These are phyloP conservation scores for Ephestia elutella DNA, from an alignment of 1,140 invertebrate genomes.

Conservation along the genomic window DNA sequence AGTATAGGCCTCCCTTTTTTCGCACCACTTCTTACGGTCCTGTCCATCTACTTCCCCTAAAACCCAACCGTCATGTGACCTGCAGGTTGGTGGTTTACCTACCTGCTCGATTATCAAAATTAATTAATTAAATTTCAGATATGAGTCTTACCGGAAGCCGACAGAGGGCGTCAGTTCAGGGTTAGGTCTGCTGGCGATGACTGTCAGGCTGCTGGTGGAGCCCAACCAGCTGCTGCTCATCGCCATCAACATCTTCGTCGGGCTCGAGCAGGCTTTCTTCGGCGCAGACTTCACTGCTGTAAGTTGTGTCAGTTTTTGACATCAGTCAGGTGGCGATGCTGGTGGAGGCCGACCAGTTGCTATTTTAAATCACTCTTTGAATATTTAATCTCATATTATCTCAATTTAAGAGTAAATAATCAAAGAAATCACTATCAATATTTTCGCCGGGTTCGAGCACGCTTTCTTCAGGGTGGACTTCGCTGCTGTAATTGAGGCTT, in stretches of 20 bases:
- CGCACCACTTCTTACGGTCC: no score
- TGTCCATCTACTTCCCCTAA: no score
- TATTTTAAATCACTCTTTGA: no score
- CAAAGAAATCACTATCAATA: slow-evolving; percentile 92
- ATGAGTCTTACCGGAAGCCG: slow-evolving; percentile 61
- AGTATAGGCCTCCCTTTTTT: no score
- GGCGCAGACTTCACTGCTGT: slow-evolving; percentile 92
- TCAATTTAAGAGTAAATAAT: no score
- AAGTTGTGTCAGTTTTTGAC: slow-evolving; percentile 49
- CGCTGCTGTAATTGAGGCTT: slow-evolving; percentile 89
- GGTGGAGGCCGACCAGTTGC: slow-evolving; percentile 84
- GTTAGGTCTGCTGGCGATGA: slow-evolving; percentile 78
- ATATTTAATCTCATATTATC: no score
- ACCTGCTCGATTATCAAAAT: no score
- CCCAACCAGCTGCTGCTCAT: slow-evolving; percentile 88
- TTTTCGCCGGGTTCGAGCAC: slow-evolving; percentile 94
- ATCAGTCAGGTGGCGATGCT: slow-evolving; percentile 79
- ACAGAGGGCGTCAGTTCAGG: slow-evolving; percentile 72
- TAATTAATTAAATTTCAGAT: slow-evolving; percentile 61
- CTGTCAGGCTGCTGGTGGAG: slow-evolving; percentile 84
- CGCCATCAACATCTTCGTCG: slow-evolving; percentile 94
- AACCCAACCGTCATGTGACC: no score
- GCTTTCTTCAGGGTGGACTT: slow-evolving; percentile 93
- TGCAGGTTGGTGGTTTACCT: no score
- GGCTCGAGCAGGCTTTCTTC: slow-evolving; percentile 93